Conservation (phyloP, 2,888 invertebrate species). For the Sylvicola cinctus region DNA sequence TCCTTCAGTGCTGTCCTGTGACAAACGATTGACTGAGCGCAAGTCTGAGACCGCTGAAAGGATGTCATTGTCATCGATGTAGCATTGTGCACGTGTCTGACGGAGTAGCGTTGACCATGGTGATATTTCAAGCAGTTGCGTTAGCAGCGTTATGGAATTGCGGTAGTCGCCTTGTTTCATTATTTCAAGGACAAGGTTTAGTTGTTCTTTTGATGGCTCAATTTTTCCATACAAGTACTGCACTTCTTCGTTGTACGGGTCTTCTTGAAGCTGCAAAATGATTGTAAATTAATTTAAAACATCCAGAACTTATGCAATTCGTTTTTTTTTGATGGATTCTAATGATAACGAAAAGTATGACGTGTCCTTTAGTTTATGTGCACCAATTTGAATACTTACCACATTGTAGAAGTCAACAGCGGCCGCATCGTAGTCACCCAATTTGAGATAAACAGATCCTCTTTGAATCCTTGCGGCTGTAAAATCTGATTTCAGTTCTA, state of each 20-base stretch:
- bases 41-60: slow-evolving; percentile 81
- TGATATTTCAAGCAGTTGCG: slow-evolving; percentile 51
- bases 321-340: too few relatives aligned
- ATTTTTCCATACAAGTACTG: slow-evolving; percentile 44
- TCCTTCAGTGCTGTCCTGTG: slow-evolving; percentile 80
- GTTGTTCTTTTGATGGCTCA: slow-evolving; percentile 37
- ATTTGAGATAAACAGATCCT: slow-evolving; percentile 75
- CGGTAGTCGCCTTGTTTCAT: slow-evolving; percentile 31
- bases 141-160: slow-evolving; percentile 41
- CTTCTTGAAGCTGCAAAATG: slow-evolving; percentile 33
- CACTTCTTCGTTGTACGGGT: slow-evolving; percentile 62
- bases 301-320: too few relatives aligned
- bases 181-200: slow-evolving; percentile 43
- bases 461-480: slow-evolving; percentile 66
- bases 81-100: slow-evolving; percentile 70
- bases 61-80: slow-evolving; percentile 55
- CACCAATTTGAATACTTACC: too few relatives aligned
- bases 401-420: slow-evolving; percentile 64
- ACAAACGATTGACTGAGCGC: slow-evolving; percentile 70
- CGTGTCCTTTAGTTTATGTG: too few relatives aligned
- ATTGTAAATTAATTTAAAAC: too few relatives aligned
- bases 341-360: too few relatives aligned
- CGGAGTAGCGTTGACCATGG: slow-evolving; percentile 77
- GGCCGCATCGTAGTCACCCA: slow-evolving; percentile 67
- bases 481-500: slow-evolving; percentile 90